Evolutionary conservation across 2,888 invertebrate species (phyloP).

Genomic region (Boloria selene): DNA sequence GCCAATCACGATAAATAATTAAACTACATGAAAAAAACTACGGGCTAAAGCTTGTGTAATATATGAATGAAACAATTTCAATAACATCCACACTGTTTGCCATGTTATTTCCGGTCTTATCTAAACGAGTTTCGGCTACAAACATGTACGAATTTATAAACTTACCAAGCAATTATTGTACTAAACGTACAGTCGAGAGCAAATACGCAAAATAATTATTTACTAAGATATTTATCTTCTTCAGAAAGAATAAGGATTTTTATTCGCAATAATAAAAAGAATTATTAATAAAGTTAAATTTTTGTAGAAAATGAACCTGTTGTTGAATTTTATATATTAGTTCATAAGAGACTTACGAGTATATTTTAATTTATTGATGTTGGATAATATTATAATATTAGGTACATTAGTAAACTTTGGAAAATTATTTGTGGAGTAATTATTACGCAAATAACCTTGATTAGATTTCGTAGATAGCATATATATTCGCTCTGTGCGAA

Average conservation of each 20-base stretch:
- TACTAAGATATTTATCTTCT: no score
- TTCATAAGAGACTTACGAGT: conserved; percentile 1
- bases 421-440: conserved; percentile 1
- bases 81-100: conserved; percentile 21
- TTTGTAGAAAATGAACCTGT: no score
- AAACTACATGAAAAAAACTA: no score
- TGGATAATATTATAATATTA: not conserved
- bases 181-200: not conserved
- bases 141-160: conserved; percentile 20
- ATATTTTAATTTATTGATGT: conserved; percentile 6
- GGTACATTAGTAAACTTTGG: not conserved
- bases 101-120: conserved; percentile 35
- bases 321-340: not conserved
- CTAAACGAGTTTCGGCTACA: conserved; percentile 36
- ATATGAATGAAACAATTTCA: conserved; percentile 32
- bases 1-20: no score
- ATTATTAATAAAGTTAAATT: no score
- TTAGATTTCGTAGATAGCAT: not conserved
- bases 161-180: not conserved
- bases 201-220: not conserved
- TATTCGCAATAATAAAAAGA: no score
- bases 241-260: no score
- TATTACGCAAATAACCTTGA: conserved; percentile 11
- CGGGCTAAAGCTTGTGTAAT: not conserved
- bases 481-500: no score